Evolutionary conservation across 2,113 vertebrate species (phyloP).

Genomic region (Ramphastos sulfuratus): DNA sequence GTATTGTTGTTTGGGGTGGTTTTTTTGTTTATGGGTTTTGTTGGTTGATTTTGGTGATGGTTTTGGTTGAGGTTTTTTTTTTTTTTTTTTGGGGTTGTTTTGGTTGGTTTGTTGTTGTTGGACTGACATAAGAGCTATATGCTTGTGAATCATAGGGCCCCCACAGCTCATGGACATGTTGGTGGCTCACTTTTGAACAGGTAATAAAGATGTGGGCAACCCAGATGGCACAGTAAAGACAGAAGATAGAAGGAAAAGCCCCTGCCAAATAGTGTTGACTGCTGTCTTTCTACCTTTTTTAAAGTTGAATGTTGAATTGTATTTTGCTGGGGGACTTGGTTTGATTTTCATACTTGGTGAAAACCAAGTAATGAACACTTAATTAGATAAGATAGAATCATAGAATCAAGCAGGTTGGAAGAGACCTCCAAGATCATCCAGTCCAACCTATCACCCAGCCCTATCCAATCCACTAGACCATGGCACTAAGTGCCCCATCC

Average conservation of each 20-base stretch:
- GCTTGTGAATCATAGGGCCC: background rate
- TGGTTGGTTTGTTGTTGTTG: background rate
- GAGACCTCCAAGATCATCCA: too few relatives aligned
- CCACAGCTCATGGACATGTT: background rate
- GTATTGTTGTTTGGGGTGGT: too few relatives aligned
- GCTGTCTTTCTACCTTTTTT: background rate
- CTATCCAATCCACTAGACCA: too few relatives aligned
- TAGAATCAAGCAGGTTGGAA: too few relatives aligned
- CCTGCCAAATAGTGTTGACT: background rate
- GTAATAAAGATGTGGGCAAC: background rate
- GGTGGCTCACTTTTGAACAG: background rate
- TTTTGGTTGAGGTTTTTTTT: too few relatives aligned
- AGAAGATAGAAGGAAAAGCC: background rate
- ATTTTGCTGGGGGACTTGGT: background rate
- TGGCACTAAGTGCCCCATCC: too few relatives aligned
- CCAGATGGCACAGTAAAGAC: background rate
- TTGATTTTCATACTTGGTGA: conserved; percentile 16
- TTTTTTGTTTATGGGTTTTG: background rate
- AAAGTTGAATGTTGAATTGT: background rate
- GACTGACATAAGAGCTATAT: background rate
- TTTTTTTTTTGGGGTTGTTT: too few relatives aligned
- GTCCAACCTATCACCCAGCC: too few relatives aligned
- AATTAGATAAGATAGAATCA: background rate
- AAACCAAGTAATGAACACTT: background rate
- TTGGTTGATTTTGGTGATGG: too few relatives aligned